Percentiles rank a stretch among this genome's conserved stretches.
Evolutionary conservation across 2,888 invertebrate species (phyloP).

Genomic region (Acanthosepion pharaonis): DNA sequence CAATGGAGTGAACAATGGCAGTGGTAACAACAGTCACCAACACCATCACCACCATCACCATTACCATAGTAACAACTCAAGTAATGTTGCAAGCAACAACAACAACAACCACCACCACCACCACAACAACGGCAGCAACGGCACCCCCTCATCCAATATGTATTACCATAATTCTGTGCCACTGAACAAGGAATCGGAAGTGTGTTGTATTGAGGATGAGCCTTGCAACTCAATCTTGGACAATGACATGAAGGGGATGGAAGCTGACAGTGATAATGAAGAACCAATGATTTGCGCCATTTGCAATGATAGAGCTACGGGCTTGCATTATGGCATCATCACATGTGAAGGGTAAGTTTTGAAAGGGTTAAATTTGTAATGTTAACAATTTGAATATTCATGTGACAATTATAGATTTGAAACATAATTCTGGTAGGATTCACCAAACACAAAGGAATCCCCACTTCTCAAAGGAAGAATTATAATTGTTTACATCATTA

Average conservation of each 20-base stretch:
- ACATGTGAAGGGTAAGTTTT: constrained; percentile 92
- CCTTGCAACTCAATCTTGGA: constrained; percentile 35
- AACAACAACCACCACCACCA: not conserved
- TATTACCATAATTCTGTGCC: not conserved
- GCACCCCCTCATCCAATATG: not conserved
- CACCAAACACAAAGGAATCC: not conserved
- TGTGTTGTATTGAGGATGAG: not conserved
- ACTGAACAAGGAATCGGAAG: not conserved
- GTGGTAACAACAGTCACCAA: not conserved
- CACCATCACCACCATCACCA: constrained; percentile 43
- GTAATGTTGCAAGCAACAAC: not conserved
- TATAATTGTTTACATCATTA: too few species aligned
- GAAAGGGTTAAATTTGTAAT: not conserved
- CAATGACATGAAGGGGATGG: constrained; percentile 58
- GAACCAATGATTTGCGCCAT: constrained; percentile 79
- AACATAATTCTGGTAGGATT: not conserved
- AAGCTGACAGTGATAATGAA: constrained; percentile 87
- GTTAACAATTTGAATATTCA: not conserved
- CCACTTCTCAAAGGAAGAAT: too few species aligned
- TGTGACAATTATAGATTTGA: not conserved
- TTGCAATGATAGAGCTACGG: constrained; percentile 97
- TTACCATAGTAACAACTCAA: not conserved
- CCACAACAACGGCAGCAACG: not conserved
- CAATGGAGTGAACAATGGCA: not conserved
- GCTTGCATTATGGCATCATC: constrained; percentile 97